Evolutionary conservation across 30 jellyfish, hydroid and myxozoan genomes (phyloP).

Genomic region (Aurelia sp.): DNA sequence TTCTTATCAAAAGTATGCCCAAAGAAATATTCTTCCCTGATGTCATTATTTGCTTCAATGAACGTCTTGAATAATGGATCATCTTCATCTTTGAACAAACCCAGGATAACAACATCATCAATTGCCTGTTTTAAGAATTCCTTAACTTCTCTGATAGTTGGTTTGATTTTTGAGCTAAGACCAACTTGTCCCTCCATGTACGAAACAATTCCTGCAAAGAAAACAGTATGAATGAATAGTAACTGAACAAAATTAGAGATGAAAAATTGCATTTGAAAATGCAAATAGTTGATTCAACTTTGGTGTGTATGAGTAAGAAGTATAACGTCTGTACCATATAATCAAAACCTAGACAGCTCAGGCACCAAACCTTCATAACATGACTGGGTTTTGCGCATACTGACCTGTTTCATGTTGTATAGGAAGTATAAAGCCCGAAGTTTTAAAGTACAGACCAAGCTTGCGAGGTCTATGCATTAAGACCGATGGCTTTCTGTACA

Average conservation of each 20-base stretch:
- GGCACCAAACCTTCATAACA: too few species aligned
- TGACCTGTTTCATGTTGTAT: too few species aligned
- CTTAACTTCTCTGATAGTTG: slow-evolving; percentile 77
- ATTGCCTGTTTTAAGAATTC: slow-evolving; percentile 63
- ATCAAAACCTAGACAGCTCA: too few species aligned
- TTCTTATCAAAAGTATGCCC: slow-evolving; percentile 96
- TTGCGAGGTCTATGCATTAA: too few species aligned
- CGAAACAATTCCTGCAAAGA: slow-evolving; percentile 74
- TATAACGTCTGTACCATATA: too few species aligned
- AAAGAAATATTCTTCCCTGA: slow-evolving; percentile 87
- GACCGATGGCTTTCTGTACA: too few species aligned
- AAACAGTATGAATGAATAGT: background rate
- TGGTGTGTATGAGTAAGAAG: too few species aligned
- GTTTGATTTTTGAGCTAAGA: slow-evolving; percentile 80
- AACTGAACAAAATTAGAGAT: too few species aligned
- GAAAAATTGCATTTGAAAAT: background rate
- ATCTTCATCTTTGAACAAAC: slow-evolving; percentile 82
- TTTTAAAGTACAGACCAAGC: too few species aligned
- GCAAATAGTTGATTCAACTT: background rate
- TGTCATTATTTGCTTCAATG: slow-evolving; percentile 90
- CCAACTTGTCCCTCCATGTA: slow-evolving; percentile 96
- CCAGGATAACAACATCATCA: slow-evolving; percentile 92
- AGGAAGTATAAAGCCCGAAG: too few species aligned
- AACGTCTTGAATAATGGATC: slow-evolving; percentile 83
- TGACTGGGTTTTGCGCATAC: too few species aligned